These are phyloP conservation scores for Enteromius thamalakanensis DNA, from an alignment of 2,797 vertebrate genomes.

Conservation along the genomic window DNA sequence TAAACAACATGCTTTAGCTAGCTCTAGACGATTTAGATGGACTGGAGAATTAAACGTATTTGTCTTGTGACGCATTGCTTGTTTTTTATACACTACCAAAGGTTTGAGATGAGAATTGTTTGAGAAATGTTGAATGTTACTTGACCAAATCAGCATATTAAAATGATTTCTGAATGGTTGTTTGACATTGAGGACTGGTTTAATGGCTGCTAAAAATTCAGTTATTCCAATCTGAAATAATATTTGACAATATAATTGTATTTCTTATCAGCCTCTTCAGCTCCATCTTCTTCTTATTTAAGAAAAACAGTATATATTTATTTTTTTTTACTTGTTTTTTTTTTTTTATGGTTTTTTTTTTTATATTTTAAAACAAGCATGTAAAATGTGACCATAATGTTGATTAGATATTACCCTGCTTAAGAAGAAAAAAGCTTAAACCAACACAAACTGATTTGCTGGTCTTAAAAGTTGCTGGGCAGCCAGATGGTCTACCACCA, in stretches of 20 bases:
- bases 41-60: not conserved
- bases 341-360: not conserved
- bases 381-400: not conserved
- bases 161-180: not conserved
- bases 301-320: not conserved
- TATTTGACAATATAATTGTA: not conserved
- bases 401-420: not conserved
- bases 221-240: not conserved
- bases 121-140: not conserved
- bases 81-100: not conserved
- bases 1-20: constrained; percentile 6
- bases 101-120: not conserved
- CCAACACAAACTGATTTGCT: not conserved
- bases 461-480: not conserved
- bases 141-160: not conserved
- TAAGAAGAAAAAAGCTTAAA: not conserved
- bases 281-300: not conserved
- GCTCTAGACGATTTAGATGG: not conserved
- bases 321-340: too few species aligned
- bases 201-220: not conserved
- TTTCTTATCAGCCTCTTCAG: not conserved
- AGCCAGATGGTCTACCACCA: constrained; percentile 21
- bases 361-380: not conserved
- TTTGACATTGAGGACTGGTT: not conserved
- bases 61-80: not conserved